Conservation (phyloP, 1,140 invertebrate genomes). For the Antheraea mylitta region DNA sequence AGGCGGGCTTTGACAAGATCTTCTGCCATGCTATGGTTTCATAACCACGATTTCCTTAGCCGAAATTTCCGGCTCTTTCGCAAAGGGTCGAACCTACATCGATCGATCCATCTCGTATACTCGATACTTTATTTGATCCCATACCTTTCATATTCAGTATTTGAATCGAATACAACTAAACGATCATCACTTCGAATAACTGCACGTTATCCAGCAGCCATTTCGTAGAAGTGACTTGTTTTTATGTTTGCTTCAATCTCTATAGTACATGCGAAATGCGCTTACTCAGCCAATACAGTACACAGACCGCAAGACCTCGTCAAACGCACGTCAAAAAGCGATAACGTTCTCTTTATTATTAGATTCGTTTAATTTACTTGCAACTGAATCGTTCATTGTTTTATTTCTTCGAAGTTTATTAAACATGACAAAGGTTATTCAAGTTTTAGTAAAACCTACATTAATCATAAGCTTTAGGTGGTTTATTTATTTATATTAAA, state of each 20-base stretch:
- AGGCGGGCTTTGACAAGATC: too few species aligned
- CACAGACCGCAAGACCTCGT: conserved; percentile 1
- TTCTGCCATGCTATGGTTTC: too few species aligned
- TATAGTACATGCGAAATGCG: background rate
- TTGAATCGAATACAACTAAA: background rate
- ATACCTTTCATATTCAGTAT: background rate
- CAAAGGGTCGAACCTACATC: too few species aligned
- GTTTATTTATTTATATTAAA: too few species aligned
- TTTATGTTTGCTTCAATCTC: background rate
- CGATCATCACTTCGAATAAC: background rate
- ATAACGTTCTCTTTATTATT: background rate
- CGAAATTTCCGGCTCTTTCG: too few species aligned
- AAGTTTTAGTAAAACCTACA: background rate
- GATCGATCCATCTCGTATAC: too few species aligned
- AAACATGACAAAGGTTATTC: background rate
- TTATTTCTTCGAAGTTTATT: background rate
- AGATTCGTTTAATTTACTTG: background rate
- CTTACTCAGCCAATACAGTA: background rate
- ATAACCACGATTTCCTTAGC: too few species aligned
- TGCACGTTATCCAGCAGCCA: background rate
- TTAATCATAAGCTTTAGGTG: too few species aligned
- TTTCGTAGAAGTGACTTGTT: background rate
- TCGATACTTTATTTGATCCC: too few species aligned
- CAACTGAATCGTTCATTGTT: background rate
- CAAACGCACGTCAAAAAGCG: background rate